Percentiles rank a stretch among this genome's conserved stretches.
Conservation (phyloP, 2,797 vertebrate species). For the Lutjanus campechanus region DNA sequence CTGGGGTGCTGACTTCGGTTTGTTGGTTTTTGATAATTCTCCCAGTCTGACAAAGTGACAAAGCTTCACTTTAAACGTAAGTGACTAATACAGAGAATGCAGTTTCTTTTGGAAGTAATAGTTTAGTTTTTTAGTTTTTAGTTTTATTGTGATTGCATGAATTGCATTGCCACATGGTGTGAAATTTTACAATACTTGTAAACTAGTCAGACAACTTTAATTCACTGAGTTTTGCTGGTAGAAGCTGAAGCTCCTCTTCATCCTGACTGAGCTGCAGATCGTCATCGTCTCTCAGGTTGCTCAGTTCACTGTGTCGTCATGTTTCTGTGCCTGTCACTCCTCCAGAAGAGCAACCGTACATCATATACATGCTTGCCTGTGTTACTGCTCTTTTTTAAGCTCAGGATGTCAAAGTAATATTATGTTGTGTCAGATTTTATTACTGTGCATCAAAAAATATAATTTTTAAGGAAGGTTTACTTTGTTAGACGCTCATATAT, state of each 20-base stretch:
- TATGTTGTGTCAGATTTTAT: conserved; percentile 60
- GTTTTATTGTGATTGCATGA: conserved; percentile 20
- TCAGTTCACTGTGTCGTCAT: conserved; percentile 51
- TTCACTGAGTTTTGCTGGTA: conserved; percentile 21
- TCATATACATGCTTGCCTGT: conserved; percentile 26
- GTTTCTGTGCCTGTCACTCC: conserved; percentile 54
- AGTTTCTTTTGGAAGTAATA: neutral
- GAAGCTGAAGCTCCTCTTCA: conserved; percentile 45
- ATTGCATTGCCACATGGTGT: neutral
- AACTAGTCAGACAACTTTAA: conserved; percentile 12
- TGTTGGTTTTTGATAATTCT: conserved; percentile 69
- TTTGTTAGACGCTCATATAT: conserved; percentile 43
- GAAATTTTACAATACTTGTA: neutral
- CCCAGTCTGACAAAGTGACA: conserved; percentile 82
- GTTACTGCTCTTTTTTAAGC: conserved; percentile 13
- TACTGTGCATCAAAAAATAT: conserved; percentile 45
- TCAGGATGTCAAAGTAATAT: conserved; percentile 61
- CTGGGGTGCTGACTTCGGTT: conserved; percentile 90
- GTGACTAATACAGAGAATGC: conserved; percentile 71
- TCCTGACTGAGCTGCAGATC: conserved; percentile 52
- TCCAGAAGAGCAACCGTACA: conserved; percentile 27
- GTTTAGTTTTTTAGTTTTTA: neutral
- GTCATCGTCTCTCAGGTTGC: conserved; percentile 51
- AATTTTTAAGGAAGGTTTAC: conserved; percentile 49
- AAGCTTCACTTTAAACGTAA: conserved; percentile 89